A percentile compares a stretch with the other conserved stretches of the same genome.
Evolutionary conservation across 30 jellyfish, hydroid and myxozoan genomes (phyloP).

Genomic region (Pelagia noctiluca): DNA sequence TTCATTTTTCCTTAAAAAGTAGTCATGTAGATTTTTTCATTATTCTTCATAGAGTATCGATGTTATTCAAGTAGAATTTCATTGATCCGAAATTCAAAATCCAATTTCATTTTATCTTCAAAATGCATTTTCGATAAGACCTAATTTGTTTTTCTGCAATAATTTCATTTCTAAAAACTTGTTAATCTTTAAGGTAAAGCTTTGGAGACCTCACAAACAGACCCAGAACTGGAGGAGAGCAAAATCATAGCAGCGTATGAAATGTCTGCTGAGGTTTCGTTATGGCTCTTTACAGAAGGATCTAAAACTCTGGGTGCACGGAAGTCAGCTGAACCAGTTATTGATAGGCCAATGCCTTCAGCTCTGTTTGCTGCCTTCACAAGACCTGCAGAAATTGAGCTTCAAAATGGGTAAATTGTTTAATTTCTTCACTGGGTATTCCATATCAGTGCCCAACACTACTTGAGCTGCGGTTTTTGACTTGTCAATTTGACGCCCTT

Average conservation of each 20-base stretch:
- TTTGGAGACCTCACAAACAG: background rate
- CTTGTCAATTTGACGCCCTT: no score
- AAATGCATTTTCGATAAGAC: background rate
- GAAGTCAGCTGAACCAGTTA: background rate
- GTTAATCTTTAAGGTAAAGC: background rate
- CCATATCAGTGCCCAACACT: no score
- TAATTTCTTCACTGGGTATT: no score
- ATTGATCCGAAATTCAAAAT: background rate
- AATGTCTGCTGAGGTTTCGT: slow-evolving; percentile 1
- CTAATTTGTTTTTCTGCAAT: background rate
- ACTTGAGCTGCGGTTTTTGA: no score
- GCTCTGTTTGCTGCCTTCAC: background rate
- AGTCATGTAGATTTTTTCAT: background rate
- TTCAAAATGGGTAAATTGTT: background rate
- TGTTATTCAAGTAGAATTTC: background rate
- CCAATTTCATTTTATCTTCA: background rate
- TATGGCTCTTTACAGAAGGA: background rate
- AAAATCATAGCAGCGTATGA: background rate
- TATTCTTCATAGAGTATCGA: background rate
- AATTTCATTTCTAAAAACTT: background rate
- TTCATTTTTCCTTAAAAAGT: background rate
- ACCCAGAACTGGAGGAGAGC: background rate
- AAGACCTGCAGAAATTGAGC: slow-evolving; percentile 2
- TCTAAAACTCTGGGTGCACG: background rate
- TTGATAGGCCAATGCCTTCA: background rate